A percentile compares a stretch with the other conserved stretches of the same genome.
Conservation (phyloP, 2,113 vertebrate species). For the Actenoides lindsayi region DNA sequence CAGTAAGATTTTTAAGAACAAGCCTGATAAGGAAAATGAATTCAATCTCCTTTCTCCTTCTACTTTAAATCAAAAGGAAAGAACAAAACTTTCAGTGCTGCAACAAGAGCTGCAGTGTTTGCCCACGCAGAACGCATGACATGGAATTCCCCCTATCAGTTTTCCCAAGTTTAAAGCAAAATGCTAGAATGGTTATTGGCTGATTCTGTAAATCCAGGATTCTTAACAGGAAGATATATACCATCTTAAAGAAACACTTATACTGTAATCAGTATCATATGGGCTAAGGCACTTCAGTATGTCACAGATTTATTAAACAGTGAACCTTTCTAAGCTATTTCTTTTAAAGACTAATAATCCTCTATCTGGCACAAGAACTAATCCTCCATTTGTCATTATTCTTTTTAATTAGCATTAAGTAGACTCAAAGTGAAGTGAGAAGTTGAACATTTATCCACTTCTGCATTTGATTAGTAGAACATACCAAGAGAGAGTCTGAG, state of each 20-base stretch:
- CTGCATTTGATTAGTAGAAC: slow-evolving; percentile 56
- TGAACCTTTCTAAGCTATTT: slow-evolving; percentile 68
- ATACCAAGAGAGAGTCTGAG: background rate
- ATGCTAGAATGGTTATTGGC: background rate
- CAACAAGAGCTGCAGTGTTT: background rate
- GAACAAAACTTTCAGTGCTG: background rate
- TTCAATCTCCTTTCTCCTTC: background rate
- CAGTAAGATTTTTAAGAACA: background rate
- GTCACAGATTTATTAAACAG: slow-evolving; percentile 71
- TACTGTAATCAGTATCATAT: slow-evolving; percentile 47
- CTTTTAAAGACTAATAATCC: slow-evolving; percentile 70
- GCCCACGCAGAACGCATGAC: background rate
- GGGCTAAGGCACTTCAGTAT: slow-evolving; percentile 63
- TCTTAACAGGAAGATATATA: slow-evolving; percentile 27
- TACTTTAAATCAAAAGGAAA: background rate
- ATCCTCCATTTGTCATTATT: slow-evolving; percentile 72
- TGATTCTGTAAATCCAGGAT: background rate
- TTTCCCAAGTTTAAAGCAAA: slow-evolving; percentile 34
- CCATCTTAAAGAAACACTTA: slow-evolving; percentile 12
- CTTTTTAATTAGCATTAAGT: slow-evolving; percentile 75
- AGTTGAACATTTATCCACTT: slow-evolving; percentile 68
- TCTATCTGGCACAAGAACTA: slow-evolving; percentile 63
- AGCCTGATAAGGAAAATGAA: background rate
- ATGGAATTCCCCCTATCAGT: background rate
- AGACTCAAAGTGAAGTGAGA: slow-evolving; percentile 53